Conservation (phyloP, 1,140 invertebrate species). For the Cydia strobilella region DNA sequence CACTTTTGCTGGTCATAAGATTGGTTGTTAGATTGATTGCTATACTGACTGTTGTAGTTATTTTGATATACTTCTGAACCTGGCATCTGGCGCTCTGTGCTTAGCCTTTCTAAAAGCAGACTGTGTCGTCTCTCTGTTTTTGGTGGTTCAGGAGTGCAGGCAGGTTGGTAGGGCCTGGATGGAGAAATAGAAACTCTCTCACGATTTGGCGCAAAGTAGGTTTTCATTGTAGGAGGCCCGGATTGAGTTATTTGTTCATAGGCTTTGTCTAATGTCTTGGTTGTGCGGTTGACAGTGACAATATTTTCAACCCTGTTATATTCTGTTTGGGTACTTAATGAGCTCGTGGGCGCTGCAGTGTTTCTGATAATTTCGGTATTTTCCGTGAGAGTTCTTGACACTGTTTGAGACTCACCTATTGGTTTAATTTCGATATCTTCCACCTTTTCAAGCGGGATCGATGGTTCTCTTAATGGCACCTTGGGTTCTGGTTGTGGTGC, state of each 20-base stretch:
- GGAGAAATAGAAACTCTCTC: constrained; percentile 57
- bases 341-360: constrained; percentile 51
- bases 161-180: constrained; percentile 57
- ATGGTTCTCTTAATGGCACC: constrained; percentile 62
- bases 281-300: constrained; percentile 69
- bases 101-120: constrained; percentile 66
- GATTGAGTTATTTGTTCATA: constrained; percentile 63
- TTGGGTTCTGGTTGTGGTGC: constrained; percentile 44
- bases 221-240: constrained; percentile 61
- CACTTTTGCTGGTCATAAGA: constrained; percentile 58
- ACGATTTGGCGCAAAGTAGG: constrained; percentile 61
- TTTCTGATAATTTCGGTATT: constrained; percentile 72
- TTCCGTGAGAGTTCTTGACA: constrained; percentile 63
- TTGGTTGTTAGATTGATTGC: constrained; percentile 51
- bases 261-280: constrained; percentile 66
- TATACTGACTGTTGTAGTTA: constrained; percentile 45
- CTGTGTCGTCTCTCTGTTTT: constrained; percentile 70
- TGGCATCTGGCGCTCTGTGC: constrained; percentile 67
- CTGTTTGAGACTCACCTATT: constrained; percentile 60
- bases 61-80: constrained; percentile 63
- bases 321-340: constrained; percentile 68
- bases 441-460: constrained; percentile 69
- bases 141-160: constrained; percentile 56
- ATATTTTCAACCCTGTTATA: constrained; percentile 72
- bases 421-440: constrained; percentile 75